A percentile compares a stretch with the other conserved stretches of the same genome.
These are phyloP conservation scores for Tragelaphus oryx DNA, from an alignment of 2,797 vertebrate genomes.

Conservation along the genomic window DNA sequence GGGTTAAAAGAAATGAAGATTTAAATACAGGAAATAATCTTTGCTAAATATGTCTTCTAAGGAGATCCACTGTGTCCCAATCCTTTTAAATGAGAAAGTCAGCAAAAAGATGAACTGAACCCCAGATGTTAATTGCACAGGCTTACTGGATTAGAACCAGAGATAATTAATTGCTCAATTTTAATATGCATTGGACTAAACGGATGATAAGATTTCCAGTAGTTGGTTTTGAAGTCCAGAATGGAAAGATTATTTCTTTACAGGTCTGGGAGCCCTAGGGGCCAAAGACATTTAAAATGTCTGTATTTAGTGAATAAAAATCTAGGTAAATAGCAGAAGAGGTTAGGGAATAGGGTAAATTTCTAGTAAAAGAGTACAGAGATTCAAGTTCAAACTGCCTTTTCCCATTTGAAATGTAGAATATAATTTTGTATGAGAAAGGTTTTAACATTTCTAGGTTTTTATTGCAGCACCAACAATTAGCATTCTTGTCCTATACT, in stretches of 20 bases:
- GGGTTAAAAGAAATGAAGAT: conserved; percentile 1
- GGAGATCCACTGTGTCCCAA: conserved; percentile 67
- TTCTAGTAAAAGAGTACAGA: background rate
- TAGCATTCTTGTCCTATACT: conserved; percentile 8
- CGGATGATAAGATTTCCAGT: conserved; percentile 76
- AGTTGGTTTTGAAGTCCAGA: conserved; percentile 64
- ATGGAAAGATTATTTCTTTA: conserved; percentile 73
- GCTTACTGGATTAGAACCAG: conserved; percentile 81
- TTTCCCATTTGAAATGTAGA: conserved; percentile 49
- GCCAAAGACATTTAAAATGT: conserved; percentile 67
- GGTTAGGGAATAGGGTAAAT: conserved; percentile 37
- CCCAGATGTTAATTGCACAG: conserved; percentile 80
- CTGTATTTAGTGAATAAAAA: conserved; percentile 64
- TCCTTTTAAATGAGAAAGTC: conserved; percentile 80
- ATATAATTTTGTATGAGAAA: conserved; percentile 44
- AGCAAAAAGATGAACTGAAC: conserved; percentile 78
- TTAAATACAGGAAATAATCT: conserved; percentile 45
- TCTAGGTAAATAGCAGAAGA: conserved; percentile 46
- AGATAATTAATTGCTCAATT: conserved; percentile 83
- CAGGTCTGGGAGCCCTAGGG: conserved; percentile 54
- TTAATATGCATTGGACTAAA: conserved; percentile 77
- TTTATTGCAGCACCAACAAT: conserved; percentile 45
- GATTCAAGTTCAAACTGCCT: conserved; percentile 51
- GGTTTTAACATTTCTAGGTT: conserved; percentile 13
- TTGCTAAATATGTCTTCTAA: conserved; percentile 58